These are phyloP conservation scores for Subacronicta megacephala DNA, from an alignment of 2,888 invertebrate species.

Conservation along the genomic window DNA sequence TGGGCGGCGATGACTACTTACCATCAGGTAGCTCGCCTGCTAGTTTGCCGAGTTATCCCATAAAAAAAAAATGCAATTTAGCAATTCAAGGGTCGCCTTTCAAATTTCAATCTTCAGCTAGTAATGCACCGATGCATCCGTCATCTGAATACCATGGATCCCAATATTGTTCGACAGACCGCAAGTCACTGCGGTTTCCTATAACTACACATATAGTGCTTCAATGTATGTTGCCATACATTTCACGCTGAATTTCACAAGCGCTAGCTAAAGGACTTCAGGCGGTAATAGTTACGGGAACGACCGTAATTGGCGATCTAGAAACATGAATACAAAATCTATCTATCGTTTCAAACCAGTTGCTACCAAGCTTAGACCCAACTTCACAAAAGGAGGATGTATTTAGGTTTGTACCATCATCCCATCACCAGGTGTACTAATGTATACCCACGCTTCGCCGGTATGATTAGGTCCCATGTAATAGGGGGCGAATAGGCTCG, in stretches of 20 bases:
- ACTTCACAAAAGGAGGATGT: too few relatives aligned
- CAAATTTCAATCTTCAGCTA: background rate
- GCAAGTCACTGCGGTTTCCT: slow-evolving; percentile 32
- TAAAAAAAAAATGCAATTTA: too few relatives aligned
- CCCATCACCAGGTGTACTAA: too few relatives aligned
- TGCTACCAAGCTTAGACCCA: too few relatives aligned
- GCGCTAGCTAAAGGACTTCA: slow-evolving; percentile 3
- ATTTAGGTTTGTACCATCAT: too few relatives aligned
- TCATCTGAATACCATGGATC: slow-evolving; percentile 13
- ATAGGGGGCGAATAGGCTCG: too few relatives aligned
- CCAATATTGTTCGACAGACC: slow-evolving; percentile 21
- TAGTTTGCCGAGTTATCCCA: too few relatives aligned
- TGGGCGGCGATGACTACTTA: too few relatives aligned
- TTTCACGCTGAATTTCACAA: slow-evolving; percentile 19
- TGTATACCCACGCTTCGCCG: too few relatives aligned
- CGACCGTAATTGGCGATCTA: background rate
- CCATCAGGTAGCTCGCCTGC: too few relatives aligned
- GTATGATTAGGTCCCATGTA: too few relatives aligned
- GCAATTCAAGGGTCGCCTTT: background rate
- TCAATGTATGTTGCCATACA: slow-evolving; percentile 2
- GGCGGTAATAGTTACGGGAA: background rate
- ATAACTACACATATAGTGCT: slow-evolving; percentile 7
- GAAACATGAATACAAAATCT: background rate
- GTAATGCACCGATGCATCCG: background rate
- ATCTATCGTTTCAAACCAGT: too few relatives aligned